A percentile compares a stretch with the other conserved stretches of the same genome.
phyloP scores from a whole-genome alignment of 2,797 vertebrate genomes.

The Rhabdomys pumilio region DNA sequence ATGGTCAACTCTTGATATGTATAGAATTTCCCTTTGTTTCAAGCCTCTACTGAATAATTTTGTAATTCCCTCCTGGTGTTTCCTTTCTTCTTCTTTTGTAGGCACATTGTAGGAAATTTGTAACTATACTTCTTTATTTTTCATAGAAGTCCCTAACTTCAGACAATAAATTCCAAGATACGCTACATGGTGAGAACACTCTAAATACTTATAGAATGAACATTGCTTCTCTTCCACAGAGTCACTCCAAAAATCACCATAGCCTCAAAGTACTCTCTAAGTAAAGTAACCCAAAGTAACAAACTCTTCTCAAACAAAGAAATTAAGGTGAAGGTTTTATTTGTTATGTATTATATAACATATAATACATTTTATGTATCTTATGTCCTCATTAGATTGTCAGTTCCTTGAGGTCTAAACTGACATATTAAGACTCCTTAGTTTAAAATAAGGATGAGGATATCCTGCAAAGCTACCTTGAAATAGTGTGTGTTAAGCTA shows the following conservation, averaged over 20 bases:
- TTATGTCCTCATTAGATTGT: neutral
- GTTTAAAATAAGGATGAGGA: neutral
- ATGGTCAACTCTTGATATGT: neutral
- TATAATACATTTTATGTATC: neutral
- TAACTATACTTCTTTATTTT: neutral
- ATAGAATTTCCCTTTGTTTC: conserved; percentile 45
- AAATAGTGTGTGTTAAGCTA: neutral
- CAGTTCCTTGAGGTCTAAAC: neutral
- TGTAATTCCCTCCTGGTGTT: neutral
- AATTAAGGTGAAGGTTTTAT: neutral
- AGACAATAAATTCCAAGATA: neutral
- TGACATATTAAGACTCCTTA: neutral
- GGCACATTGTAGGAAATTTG: neutral
- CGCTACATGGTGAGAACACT: neutral
- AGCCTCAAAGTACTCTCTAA: conserved; percentile 39
- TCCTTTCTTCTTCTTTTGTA: neutral
- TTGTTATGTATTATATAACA: neutral
- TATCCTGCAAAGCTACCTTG: neutral
- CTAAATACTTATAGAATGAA: neutral
- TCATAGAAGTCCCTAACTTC: neutral
- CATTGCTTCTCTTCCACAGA: neutral
- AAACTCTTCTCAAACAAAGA: neutral
- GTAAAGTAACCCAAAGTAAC: neutral
- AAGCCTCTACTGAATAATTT: neutral
- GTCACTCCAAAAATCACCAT: neutral